Evolutionary conservation across 2,888 invertebrate genomes (phyloP).

Genomic region (Choristoneura rosaceana): DNA sequence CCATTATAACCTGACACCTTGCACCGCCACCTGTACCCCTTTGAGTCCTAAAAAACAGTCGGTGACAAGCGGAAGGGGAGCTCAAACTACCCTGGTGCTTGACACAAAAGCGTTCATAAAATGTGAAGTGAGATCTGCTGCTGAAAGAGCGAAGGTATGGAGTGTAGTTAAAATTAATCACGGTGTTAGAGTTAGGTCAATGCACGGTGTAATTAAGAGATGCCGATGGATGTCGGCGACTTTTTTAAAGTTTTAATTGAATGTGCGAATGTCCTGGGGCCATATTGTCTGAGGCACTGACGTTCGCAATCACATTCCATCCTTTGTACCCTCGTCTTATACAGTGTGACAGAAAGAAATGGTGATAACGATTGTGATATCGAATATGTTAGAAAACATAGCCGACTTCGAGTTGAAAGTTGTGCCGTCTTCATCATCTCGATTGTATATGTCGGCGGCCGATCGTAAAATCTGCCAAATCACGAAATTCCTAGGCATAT

Average conservation of each 20-base stretch:
- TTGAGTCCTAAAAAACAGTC: not conserved
- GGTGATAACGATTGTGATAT: too few species aligned
- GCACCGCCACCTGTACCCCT: conserved; percentile 25
- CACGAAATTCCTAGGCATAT: too few species aligned
- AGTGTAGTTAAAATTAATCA: conserved; percentile 54
- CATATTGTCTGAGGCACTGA: too few species aligned
- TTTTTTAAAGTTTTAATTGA: conserved; percentile 1
- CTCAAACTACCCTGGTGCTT: conserved; percentile 50
- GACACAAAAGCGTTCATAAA: conserved; percentile 74
- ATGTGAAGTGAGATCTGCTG: conserved; percentile 66
- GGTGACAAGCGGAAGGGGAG: conserved; percentile 43
- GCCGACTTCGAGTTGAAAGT: too few species aligned
- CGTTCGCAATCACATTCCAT: too few species aligned
- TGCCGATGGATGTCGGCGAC: not conserved
- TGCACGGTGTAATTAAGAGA: conserved; percentile 33
- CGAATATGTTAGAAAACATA: too few species aligned
- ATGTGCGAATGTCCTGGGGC: not conserved
- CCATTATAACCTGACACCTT: conserved; percentile 57
- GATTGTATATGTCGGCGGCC: too few species aligned
- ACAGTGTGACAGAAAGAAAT: too few species aligned
- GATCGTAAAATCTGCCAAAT: too few species aligned
- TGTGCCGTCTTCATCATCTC: too few species aligned
- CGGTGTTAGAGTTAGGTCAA: conserved; percentile 37
- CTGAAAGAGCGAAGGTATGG: conserved; percentile 61
- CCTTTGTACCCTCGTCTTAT: too few species aligned